Evolutionary conservation across 2,888 invertebrate genomes (phyloP), one percentile per base, ranked within the genome.

Genomic region (Drosophila koepferae): DNA sequence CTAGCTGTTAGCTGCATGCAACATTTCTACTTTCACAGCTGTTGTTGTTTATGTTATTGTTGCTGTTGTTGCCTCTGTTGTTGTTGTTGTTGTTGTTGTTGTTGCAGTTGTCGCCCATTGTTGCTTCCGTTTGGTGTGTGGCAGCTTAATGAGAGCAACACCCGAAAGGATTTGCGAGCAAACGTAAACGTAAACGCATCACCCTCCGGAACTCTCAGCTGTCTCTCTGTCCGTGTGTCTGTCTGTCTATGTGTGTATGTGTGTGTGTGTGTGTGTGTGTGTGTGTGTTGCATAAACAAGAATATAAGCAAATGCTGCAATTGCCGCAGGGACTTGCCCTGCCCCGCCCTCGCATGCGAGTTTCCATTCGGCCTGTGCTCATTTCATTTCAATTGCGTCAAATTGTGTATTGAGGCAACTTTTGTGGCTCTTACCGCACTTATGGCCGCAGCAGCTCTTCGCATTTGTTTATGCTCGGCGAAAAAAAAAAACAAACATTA

Each of bases 331-430:
- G 18, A 14, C 23, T 10, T 9, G 54, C 38, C 54, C 53, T 6
- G 53, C 53, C 16, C 12, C 16, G 40, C 16, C 28, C 4, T 1
- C 14, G 12, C 36, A 3, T 0, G 36, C 14, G 28, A 28, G 28
- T 28, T 14, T 6, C 14, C 38, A 6, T 6, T 16, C 28, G 49
- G 46, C 60, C 72, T 74, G 86, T 70, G 81, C 86, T 83, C 84
- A 86, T 81, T 84, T 86, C 69, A 60, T 74, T 84, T 82, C 86
- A 85, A 85, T 89, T 89, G 89, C 89, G 89, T 89, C 77, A 85
- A 85, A 89, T 84, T 89, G 82, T 89, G 82, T 51, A 51, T 85
- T 83, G 75, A 71, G 81, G 84, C 81, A 79, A 77, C 81, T 77
- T 89, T 65, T 77, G 77, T 58, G 66, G 72, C 76, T 87, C 71